Conservation (phyloP, 2,797 vertebrate genomes). For the Echiichthys vipera region DNA sequence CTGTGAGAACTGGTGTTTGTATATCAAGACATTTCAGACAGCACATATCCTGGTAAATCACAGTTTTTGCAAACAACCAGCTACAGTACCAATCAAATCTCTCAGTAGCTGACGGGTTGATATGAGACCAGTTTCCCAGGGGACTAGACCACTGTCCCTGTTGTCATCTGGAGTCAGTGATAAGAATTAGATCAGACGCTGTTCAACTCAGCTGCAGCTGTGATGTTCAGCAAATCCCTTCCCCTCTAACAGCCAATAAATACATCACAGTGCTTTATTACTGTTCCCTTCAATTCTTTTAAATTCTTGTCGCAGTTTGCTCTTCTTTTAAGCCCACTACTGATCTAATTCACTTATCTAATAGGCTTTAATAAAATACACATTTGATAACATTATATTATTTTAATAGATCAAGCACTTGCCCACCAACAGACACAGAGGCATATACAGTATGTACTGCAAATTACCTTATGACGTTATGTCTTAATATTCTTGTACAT, state of each 20-base stretch:
- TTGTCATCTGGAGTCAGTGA: slow-evolving; percentile 22
- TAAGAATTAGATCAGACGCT: slow-evolving; percentile 25
- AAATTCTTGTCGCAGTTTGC: slow-evolving; percentile 24
- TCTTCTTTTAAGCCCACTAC: background rate
- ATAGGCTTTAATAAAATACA: slow-evolving; percentile 30
- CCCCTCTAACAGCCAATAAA: slow-evolving; percentile 6
- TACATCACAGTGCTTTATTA: slow-evolving; percentile 7
- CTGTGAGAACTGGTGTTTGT: slow-evolving; percentile 15
- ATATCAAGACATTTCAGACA: slow-evolving; percentile 12
- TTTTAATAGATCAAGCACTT: background rate
- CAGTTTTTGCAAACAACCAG: slow-evolving; percentile 6
- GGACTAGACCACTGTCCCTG: background rate
- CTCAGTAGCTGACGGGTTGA: slow-evolving; percentile 8
- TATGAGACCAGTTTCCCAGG: background rate
- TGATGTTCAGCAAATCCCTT: background rate
- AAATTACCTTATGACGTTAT: too few species aligned
- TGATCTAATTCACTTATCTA: slow-evolving; percentile 26
- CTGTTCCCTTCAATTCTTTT: slow-evolving; percentile 16
- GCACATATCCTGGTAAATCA: slow-evolving; percentile 19
- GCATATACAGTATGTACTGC: background rate
- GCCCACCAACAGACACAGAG: background rate
- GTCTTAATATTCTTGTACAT: too few species aligned
- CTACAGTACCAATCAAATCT: slow-evolving; percentile 22
- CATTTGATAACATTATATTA: slow-evolving; percentile 11
- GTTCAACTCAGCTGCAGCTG: slow-evolving; percentile 14